Evolutionary conservation across 2,113 vertebrate genomes (phyloP), one percentile per base, ranked within the genome.

Genomic region (Ailurus styani): DNA sequence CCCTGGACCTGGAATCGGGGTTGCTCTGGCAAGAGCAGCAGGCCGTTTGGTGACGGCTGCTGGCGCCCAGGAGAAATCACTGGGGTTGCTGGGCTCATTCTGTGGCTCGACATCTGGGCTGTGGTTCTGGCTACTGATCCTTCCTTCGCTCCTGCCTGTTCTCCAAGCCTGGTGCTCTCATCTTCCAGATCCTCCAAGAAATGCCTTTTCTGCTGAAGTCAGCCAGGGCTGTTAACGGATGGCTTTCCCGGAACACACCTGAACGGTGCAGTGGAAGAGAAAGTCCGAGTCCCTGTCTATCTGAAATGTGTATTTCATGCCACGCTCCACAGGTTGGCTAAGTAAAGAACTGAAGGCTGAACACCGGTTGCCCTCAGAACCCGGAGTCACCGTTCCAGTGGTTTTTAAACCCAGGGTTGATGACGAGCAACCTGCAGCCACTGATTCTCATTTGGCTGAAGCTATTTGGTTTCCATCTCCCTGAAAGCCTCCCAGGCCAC

Each of bases 111-210:
- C 3, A 2, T 52, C 47, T 60, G 13, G 54, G 50, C 40, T 45
- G 31, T 9, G 37, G 64, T 50, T 91, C n/a, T 55, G 37, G n/a
- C 55, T 62, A n/a, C 18, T 23, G 11, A 86, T 27, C 55, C n/a
- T 87, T 54, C 55, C 52, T 83, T 83, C 40, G 7, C 25, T 88
- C 57, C 50, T 31, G 73, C 52, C 79, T 54, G 12, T 60, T 91
- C 47, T 68, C 86, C 34, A 73, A 64, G 66, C 27, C 20, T 31
- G 57, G 37, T 66, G 60, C 86, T 77, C 86, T 66, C 14, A 37
- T 60, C 60, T 66, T 93, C 85, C 21, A 86, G 31, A 64, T 52
- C 45, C 85, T 87, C 73, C 79, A 60, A 37, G 84, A 90, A 77
- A 66, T 45, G 90, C 60, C 29, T 64, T 70, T 90, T 70, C 50